phyloP scores from a whole-genome alignment of 2,888 invertebrate genomes.

The Netelia melanura region DNA sequence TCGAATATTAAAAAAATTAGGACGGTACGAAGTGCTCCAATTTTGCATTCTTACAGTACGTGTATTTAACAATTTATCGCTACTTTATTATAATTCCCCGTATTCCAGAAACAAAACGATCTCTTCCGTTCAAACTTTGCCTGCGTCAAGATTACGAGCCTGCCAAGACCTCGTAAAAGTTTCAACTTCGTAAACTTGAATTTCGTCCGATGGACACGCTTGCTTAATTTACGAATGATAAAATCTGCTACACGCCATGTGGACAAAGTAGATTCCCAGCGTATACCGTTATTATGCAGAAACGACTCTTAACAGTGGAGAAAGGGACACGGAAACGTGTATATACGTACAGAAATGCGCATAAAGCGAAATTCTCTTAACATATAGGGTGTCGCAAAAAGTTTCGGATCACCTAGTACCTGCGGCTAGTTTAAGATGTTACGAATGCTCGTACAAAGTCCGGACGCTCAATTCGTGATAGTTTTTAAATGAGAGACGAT shows the following conservation, averaged over 20 bases:
- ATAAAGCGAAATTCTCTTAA: not conserved
- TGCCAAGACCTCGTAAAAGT: not conserved
- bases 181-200: not conserved
- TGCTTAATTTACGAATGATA: slow-evolving; percentile 47
- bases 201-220: slow-evolving; percentile 3
- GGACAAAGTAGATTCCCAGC: slow-evolving; percentile 24
- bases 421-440: too few species aligned
- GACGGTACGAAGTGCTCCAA: too few species aligned
- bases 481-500: too few species aligned
- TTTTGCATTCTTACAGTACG: too few species aligned
- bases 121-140: too few species aligned
- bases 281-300: slow-evolving; percentile 33
- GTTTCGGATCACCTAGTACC: not conserved
- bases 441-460: too few species aligned
- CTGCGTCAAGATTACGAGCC: too few species aligned
- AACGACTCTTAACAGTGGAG: slow-evolving; percentile 55
- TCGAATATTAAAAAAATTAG: too few species aligned
- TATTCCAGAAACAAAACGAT: too few species aligned
- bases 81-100: too few species aligned
- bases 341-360: slow-evolving; percentile 39
- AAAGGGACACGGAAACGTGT: slow-evolving; percentile 37
- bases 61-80: too few species aligned
- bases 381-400: not conserved
- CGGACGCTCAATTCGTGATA: too few species aligned
- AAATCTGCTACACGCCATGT: slow-evolving; percentile 34